Base-by-base conservation (phyloP, 2,113 vertebrate species). In the Canis aureus region DNA sequence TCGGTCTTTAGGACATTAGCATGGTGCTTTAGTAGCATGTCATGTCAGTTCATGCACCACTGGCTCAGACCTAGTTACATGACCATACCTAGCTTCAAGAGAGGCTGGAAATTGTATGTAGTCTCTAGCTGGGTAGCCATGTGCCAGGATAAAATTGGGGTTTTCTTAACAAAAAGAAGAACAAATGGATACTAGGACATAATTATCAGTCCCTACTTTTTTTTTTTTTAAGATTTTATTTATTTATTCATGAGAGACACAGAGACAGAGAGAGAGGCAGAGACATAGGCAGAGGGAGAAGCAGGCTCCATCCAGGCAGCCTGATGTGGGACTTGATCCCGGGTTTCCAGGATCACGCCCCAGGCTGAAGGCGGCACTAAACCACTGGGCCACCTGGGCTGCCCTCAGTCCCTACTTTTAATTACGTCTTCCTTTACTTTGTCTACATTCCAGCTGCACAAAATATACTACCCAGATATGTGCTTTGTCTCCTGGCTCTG, bases 151-250 rank as follows among this genome's bases (percentile, higher is more conserved):
- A 66, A 27, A 84, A 87, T 23, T 16, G 32, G 8, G 11, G 20
- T 78, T 84, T 90, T 90, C 79, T 78, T 80, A 78, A 29, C 64
- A 19, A 91, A 91, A 67, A 84, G 35, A 64, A 62, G n/a, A 64
- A 1, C 38, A 96, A 53, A 62, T 78, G 81, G 27, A 5, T 60
- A 69, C 11, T 32, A 73, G 62, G 53, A 76, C 2, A 51, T 27
- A 84, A 53, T 9, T 49, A 90, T 16, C 60, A 79, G 53, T 66
- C 2, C 22, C 27, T 64, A 29, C n/a, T 73, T 27, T 73, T 69
- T 69, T 69, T n/a, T 67, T 67, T 69, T n/a, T n/a, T n/a, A 69
- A 32, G 32, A 69, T n/a, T n/a, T 19, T 69, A n/a, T 69, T 67
- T 67, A 67, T 32, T 67, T 69, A 67, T n/a, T 67, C 43, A 43